Conservation (phyloP, 2,113 vertebrate genomes). For the Calypte anna region DNA sequence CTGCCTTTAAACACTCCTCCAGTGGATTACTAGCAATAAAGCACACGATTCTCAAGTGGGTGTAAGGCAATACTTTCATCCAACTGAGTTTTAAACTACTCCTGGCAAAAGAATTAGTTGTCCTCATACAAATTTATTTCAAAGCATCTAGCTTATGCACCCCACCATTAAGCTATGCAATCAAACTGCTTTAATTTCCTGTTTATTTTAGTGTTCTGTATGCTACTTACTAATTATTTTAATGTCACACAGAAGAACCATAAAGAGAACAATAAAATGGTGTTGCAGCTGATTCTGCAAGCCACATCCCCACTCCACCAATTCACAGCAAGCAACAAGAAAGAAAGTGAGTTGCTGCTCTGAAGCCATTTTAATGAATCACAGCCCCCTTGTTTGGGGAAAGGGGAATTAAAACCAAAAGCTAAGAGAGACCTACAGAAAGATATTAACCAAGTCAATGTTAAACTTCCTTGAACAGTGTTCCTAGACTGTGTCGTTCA, state of each 20-base stretch:
- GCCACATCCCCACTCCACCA: background rate
- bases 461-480: background rate
- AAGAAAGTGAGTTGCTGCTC: background rate
- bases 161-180: conserved; percentile 15
- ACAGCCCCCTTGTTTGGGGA: background rate
- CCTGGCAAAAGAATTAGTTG: conserved; percentile 33
- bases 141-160: conserved; percentile 11
- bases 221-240: conserved; percentile 58
- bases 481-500: background rate
- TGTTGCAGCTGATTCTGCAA: background rate
- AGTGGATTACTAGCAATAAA: conserved; percentile 43
- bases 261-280: conserved; percentile 43
- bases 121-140: background rate
- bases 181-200: conserved; percentile 59
- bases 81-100: conserved; percentile 47
- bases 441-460: background rate
- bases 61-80: conserved; percentile 20
- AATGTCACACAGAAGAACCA: conserved; percentile 36
- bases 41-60: background rate
- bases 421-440: background rate
- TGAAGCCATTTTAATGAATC: conserved; percentile 23
- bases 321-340: background rate
- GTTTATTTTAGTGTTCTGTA: conserved; percentile 39
- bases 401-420: conserved; percentile 13
- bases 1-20: background rate